Evolutionary conservation across 2,797 vertebrate species (phyloP).

Genomic region (Liparis tanakae): DNA sequence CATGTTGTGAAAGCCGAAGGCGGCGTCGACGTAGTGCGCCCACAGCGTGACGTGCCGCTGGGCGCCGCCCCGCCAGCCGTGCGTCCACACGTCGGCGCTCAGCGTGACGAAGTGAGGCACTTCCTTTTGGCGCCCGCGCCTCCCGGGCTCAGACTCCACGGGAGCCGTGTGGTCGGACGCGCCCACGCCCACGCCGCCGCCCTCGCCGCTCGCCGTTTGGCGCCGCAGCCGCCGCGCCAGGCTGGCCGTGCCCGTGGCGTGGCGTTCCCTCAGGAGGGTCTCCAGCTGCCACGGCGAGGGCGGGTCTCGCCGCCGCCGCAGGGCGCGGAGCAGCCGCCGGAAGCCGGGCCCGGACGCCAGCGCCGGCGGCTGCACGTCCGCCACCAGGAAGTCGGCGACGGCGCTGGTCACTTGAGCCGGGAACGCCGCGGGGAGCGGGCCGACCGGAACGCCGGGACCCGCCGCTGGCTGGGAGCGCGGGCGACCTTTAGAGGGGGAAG

Average conservation of each 20-base stretch:
- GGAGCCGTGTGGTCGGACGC: constrained; percentile 60
- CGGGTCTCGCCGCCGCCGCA: too few species aligned
- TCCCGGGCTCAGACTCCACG: constrained; percentile 55
- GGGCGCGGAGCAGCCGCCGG: constrained; percentile 71
- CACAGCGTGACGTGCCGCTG: constrained; percentile 77
- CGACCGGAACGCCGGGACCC: constrained; percentile 18
- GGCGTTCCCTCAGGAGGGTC: constrained; percentile 72
- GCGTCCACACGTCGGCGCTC: constrained; percentile 74
- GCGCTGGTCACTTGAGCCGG: constrained; percentile 64
- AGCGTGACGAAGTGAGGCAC: constrained; percentile 65
- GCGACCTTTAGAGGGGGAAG: constrained; percentile 37
- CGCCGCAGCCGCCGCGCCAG: constrained; percentile 62
- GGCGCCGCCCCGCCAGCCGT: constrained; percentile 69
- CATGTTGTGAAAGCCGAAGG: constrained; percentile 72
- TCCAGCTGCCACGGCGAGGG: constrained; percentile 69
- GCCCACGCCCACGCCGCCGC: constrained; percentile 20
- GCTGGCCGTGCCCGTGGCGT: constrained; percentile 62
- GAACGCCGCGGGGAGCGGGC: constrained; percentile 21
- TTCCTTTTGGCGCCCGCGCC: constrained; percentile 26
- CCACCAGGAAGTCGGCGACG: constrained; percentile 75
- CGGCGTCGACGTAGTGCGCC: constrained; percentile 77
- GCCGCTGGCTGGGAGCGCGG: constrained; percentile 34
- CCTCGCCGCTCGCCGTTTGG: not conserved
- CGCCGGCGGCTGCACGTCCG: constrained; percentile 71
- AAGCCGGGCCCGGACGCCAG: constrained; percentile 79